Conservation (phyloP, 2,113 vertebrate genomes). For the Sinocyclocheilus maitianheensis region DNA sequence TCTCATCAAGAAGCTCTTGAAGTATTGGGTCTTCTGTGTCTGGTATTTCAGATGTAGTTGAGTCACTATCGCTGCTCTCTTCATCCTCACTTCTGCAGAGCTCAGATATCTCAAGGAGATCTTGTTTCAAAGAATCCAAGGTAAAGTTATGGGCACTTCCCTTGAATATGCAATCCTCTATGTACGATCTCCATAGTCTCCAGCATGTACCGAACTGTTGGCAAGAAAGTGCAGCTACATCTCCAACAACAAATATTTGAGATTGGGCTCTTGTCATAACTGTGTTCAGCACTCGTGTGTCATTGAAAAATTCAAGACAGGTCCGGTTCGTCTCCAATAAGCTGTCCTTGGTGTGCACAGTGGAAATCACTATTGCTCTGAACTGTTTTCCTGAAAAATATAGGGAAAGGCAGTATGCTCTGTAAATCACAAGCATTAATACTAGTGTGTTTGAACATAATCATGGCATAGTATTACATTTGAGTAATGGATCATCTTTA, state of each 20-base stretch:
- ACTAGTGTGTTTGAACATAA: not conserved
- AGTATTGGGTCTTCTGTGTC: constrained; percentile 80
- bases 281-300: constrained; percentile 86
- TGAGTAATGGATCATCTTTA: constrained; percentile 55
- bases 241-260: constrained; percentile 82
- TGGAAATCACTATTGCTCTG: constrained; percentile 83
- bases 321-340: constrained; percentile 64
- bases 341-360: constrained; percentile 80
- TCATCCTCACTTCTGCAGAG: constrained; percentile 62
- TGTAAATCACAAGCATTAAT: not conserved
- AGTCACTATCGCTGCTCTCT: constrained; percentile 64
- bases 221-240: constrained; percentile 84
- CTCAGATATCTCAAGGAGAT: constrained; percentile 68
- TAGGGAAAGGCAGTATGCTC: constrained; percentile 23
- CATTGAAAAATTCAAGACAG: constrained; percentile 84
- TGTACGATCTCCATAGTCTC: constrained; percentile 85
- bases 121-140: constrained; percentile 79
- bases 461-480: not conserved
- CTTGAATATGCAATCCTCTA: constrained; percentile 78
- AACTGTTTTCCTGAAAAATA: constrained; percentile 83
- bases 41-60: constrained; percentile 67
- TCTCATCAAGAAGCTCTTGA: constrained; percentile 82
- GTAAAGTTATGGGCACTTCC: constrained; percentile 70
- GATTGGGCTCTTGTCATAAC: constrained; percentile 90
- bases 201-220: constrained; percentile 80